phyloP scores from a whole-genome alignment of 2,888 invertebrate species.

The Drosophila diplacantha region DNA sequence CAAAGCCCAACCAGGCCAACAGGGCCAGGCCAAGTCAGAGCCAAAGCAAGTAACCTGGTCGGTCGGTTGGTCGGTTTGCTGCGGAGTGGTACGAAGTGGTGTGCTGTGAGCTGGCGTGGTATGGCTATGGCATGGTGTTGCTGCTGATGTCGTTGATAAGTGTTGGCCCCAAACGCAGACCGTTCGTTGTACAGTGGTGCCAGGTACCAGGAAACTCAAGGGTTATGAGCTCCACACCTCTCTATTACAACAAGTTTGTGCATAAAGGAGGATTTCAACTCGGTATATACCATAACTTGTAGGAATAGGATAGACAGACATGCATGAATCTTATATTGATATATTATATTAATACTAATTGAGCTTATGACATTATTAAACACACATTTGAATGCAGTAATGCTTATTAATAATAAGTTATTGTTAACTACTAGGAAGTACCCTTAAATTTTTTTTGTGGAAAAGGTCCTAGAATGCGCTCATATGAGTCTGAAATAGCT shows the following conservation, averaged over 20 bases:
- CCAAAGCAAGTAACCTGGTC: slow-evolving; percentile 42
- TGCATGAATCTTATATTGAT: background rate
- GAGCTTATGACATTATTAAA: background rate
- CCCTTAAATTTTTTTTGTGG: no score
- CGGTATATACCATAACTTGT: background rate
- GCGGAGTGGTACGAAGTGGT: slow-evolving; percentile 11
- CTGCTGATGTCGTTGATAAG: slow-evolving; percentile 68
- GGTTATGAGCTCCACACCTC: slow-evolving; percentile 14
- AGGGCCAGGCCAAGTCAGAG: slow-evolving; percentile 36
- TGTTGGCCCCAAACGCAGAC: slow-evolving; percentile 60
- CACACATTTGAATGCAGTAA: background rate
- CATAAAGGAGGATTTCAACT: background rate
- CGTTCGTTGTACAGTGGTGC: slow-evolving; percentile 53
- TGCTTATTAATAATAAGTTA: background rate
- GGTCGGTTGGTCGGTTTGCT: slow-evolving; percentile 21
- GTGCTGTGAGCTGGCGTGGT: slow-evolving; percentile 12
- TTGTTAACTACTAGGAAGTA: no score
- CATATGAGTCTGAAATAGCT: no score
- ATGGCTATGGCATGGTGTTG: slow-evolving; percentile 35
- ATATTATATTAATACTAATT: no score
- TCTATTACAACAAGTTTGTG: slow-evolving; percentile 6
- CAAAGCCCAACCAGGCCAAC: slow-evolving; percentile 43
- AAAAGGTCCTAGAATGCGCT: no score
- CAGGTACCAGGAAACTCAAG: slow-evolving; percentile 13
- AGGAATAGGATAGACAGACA: background rate